Base-by-base conservation (phyloP, 2,113 vertebrate species). In the Notarius lentiginosus region DNA sequence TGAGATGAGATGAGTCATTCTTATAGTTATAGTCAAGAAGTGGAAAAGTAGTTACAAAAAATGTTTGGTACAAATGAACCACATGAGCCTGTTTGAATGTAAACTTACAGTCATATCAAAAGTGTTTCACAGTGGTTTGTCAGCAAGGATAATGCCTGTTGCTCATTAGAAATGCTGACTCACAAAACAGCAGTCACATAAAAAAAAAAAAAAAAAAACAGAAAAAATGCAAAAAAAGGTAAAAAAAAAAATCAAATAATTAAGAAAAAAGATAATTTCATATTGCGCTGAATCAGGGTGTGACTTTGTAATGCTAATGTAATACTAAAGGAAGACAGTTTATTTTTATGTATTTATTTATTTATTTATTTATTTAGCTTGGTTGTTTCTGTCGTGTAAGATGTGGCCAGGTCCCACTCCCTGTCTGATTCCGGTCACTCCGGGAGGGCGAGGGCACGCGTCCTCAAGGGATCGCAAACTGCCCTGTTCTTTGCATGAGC, bases 91-190 rank as follows among this genome's bases (percentile, higher is more conserved):
- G 60, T 34, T 65, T 86, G 49, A 58, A 65, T 83, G 30, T 84
- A 58, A 84, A 84, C 66, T 84, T 82, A 61, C 34, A 63, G 80
- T 24, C 80, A 49, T 34, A 49, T 47, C 58, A 47, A 63, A 82
- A 82, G 80, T 22, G 34, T 82, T 47, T 63, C 41, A 84, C 68
- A 75, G 83, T 51, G 60, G 66, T 60, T 79, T 12, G 60, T 84
- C 70, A 72, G 34, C n/a, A 66, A 68, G 56, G 72, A 63, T 51
- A 53, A 15, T 65, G 51, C 55, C 72, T 85, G 60, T 66, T 85
- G 79, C 84, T 41, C 47, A 79, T 79, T 65, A 79, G 60, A 66
- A 66, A 34, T 24, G 56, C 51, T 85, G 56, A 85, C 41, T 51
- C 77, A 24, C 58, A 76, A n/a, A 80, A 60, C 79, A 80, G 18